Base-by-base conservation (phyloP, 2,797 vertebrate species). In the Melanotaenia maccullochi region DNA sequence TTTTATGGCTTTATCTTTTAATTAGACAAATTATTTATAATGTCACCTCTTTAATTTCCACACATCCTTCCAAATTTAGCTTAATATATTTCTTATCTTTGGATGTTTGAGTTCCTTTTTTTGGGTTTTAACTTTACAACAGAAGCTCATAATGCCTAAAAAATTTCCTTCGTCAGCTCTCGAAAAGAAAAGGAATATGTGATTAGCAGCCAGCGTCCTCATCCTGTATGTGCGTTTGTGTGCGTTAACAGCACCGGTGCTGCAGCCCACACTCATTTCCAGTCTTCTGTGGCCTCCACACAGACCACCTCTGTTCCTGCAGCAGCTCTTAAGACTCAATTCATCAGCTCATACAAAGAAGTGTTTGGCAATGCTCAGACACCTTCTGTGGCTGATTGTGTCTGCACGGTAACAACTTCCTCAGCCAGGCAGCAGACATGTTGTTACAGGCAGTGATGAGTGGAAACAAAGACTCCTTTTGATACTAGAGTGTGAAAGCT, bases 291-390 rank as follows among this genome's bases (percentile, higher is more conserved):
- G 4, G 51, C 65, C 62, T 78, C 25, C 6, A 54, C 71, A 92
- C 79, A 91, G 74, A 75, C 73, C 52, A 44, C 65, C 75, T 89
- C 78, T 90, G 83, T 91, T 87, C 77, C 73, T 52, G 57, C 83
- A 40, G 77, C 54, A 8, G 63, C 83, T 83, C 81, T 81, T 49
- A 72, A 75, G 81, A 83, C 61, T 82, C 68, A 56, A 71, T 85
- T 82, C 81, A 85, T 84, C 67, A 33, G 73, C 64, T 84, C 85
- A 59, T 66, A 90, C 88, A 91, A 82, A 87, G 82, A 79, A 0
- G 82, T 61, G 84, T 81, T 89, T 75, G 61, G 71, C 63, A 76
- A 13, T 9, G 33, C 71, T 74, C 70, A 84, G 73, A 71, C 80
- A 75, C 75, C 71, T 76, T 57, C 78, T 80, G 72, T 28, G 72